These are phyloP conservation scores for Neodiprion virginianus DNA, from an alignment of 1,140 invertebrate species.

Conservation along the genomic window DNA sequence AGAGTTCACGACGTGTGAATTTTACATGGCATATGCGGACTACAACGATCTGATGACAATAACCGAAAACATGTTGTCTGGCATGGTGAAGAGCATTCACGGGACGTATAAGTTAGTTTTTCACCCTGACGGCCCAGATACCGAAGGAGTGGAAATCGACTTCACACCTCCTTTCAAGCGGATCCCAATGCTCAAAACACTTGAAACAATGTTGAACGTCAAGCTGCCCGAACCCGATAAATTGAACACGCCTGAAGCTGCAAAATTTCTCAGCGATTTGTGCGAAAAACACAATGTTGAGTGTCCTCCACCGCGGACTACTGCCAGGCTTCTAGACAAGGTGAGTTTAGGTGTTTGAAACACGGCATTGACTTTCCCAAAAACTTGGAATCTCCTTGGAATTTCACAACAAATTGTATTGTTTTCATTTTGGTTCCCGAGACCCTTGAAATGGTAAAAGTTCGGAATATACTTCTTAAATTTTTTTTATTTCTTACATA, in stretches of 20 bases:
- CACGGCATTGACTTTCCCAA: too few species aligned
- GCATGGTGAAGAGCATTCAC: constrained; percentile 78
- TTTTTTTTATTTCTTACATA: too few species aligned
- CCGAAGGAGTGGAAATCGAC: constrained; percentile 86
- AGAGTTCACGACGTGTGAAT: constrained; percentile 99
- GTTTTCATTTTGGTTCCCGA: too few species aligned
- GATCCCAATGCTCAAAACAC: constrained; percentile 88
- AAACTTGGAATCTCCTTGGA: too few species aligned
- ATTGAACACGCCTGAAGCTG: constrained; percentile 71
- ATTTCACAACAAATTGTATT: too few species aligned
- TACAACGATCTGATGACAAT: constrained; percentile 95
- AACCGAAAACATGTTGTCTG: constrained; percentile 91
- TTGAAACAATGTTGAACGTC: constrained; percentile 84
- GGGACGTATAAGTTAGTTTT: constrained; percentile 85
- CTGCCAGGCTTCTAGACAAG: constrained; percentile 94
- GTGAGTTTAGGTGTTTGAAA: constrained; percentile 50
- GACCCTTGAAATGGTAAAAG: too few species aligned
- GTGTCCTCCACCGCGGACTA: constrained; percentile 90
- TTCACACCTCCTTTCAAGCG: constrained; percentile 97
- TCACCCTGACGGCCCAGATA: constrained; percentile 91
- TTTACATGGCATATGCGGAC: constrained; percentile 99
- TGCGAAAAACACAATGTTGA: constrained; percentile 90
- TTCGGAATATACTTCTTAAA: too few species aligned
- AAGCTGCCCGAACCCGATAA: constrained; percentile 83
- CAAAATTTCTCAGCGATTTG: constrained; percentile 80